Percentiles rank a stretch among this genome's conserved stretches.
phyloP scores from a whole-genome alignment of 1,140 invertebrate species.

The Anoplophora glabripennis region DNA sequence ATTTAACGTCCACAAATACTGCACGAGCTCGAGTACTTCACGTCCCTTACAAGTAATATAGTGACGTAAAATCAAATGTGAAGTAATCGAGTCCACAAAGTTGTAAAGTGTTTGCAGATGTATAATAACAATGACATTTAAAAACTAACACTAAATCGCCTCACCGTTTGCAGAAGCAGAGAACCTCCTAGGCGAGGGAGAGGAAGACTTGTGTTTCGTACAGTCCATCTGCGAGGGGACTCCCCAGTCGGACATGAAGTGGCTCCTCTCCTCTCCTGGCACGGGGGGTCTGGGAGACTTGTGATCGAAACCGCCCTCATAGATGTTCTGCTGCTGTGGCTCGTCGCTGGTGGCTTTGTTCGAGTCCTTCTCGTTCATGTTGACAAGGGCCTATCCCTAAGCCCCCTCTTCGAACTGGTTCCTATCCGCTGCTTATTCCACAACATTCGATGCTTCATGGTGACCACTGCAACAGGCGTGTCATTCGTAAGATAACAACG shows the following conservation, averaged over 20 bases:
- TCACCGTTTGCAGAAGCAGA: constrained; percentile 23
- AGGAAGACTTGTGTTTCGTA: constrained; percentile 32
- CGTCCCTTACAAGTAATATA: too few relatives aligned
- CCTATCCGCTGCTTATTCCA: not conserved
- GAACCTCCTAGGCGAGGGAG: constrained; percentile 34
- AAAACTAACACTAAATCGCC: not conserved
- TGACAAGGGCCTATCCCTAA: constrained; percentile 26
- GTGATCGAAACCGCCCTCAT: constrained; percentile 41
- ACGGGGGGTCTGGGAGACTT: constrained; percentile 44
- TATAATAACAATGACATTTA: too few relatives aligned
- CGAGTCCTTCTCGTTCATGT: constrained; percentile 34
- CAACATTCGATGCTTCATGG: constrained; percentile 7
- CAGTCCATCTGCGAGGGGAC: constrained; percentile 30
- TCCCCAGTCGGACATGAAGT: constrained; percentile 38
- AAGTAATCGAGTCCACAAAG: too few relatives aligned
- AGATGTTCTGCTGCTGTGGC: constrained; percentile 32
- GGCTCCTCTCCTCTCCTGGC: constrained; percentile 45
- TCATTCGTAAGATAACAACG: not conserved
- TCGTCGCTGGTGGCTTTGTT: constrained; percentile 10
- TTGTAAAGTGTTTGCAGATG: too few relatives aligned
- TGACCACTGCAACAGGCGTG: constrained; percentile 6
- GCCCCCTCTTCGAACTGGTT: constrained; percentile 8
- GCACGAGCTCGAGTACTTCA: too few relatives aligned
- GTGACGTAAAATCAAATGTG: too few relatives aligned
- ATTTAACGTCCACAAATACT: too few relatives aligned